Conservation (phyloP, 2,797 vertebrate genomes). For the Pyrocephalus nanus region DNA sequence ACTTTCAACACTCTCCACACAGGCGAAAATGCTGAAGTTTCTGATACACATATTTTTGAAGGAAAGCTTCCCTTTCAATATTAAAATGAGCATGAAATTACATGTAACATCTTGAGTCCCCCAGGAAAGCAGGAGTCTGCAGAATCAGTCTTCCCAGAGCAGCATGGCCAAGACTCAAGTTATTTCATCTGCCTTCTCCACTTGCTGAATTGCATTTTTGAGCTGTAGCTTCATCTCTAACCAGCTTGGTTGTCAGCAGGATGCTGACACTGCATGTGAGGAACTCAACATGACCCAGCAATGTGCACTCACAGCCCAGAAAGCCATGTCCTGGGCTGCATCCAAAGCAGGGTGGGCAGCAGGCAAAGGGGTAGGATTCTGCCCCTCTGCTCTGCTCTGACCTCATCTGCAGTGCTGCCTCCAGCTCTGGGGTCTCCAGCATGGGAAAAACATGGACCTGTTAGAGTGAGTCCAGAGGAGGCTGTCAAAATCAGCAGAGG, state of each 20-base stretch:
- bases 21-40: conserved; percentile 21
- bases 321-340: neutral
- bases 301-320: neutral
- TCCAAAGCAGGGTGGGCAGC: neutral
- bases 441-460: neutral
- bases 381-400: neutral
- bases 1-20: neutral
- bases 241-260: neutral
- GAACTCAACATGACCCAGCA: neutral
- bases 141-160: neutral
- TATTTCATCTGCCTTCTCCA: neutral
- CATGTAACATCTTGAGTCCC: neutral
- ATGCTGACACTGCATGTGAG: neutral
- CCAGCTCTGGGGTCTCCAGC: neutral
- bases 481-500: neutral
- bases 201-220: neutral
- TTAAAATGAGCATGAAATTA: conserved; percentile 42
- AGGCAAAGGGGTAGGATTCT: neutral
- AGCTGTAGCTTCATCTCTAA: neutral
- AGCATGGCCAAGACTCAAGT: neutral
- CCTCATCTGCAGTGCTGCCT: neutral
- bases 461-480: neutral
- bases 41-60: neutral
- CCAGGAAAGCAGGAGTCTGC: neutral
- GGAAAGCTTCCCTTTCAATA: neutral